Conservation (phyloP, 1,140 invertebrate species). For the Papilio helenus region DNA sequence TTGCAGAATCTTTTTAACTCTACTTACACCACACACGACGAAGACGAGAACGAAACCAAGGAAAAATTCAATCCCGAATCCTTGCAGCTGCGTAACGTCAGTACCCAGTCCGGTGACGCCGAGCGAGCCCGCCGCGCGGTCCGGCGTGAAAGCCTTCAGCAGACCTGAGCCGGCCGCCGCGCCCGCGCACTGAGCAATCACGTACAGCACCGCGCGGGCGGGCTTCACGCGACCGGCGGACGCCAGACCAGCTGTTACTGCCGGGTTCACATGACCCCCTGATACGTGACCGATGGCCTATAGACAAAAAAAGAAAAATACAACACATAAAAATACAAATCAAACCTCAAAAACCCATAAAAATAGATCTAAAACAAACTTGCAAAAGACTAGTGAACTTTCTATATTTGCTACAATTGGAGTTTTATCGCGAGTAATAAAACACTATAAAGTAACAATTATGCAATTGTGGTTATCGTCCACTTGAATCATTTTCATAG, state of each 20-base stretch:
- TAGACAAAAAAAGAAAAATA: not conserved
- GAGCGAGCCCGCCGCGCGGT: constrained; percentile 82
- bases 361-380: not conserved
- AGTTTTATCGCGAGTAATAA: not conserved
- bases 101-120: constrained; percentile 85
- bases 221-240: constrained; percentile 91
- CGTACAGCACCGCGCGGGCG: constrained; percentile 90
- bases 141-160: constrained; percentile 85
- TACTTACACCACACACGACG: constrained; percentile 92
- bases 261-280: constrained; percentile 96
- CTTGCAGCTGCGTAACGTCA: constrained; percentile 88
- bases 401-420: not conserved
- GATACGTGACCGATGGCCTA: constrained; percentile 93
- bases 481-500: constrained; percentile 3
- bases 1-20: not conserved
- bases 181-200: constrained; percentile 92
- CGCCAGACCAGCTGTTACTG: constrained; percentile 91
- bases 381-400: not conserved
- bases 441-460: constrained; percentile 20
- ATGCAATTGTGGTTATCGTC: constrained; percentile 8
- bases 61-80: constrained; percentile 94
- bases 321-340: constrained; percentile 22
- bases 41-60: constrained; percentile 94
- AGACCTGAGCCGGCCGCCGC: constrained; percentile 91
- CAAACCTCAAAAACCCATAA: not conserved